Conservation (phyloP, 2,888 invertebrate genomes). For the Acleris literana region DNA sequence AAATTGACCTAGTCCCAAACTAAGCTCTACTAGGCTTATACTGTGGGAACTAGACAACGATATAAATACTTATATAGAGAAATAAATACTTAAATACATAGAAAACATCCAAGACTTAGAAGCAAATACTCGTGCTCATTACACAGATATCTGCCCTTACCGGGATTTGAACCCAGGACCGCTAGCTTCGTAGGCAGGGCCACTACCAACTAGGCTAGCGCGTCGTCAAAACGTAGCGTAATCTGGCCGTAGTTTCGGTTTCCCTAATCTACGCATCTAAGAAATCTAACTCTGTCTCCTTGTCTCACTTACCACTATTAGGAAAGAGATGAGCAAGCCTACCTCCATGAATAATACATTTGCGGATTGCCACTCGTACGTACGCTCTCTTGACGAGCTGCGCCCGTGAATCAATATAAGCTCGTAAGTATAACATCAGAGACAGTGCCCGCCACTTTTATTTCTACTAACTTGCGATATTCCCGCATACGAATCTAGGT, state of each 20-base stretch:
- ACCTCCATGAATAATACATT: slow-evolving; percentile 61
- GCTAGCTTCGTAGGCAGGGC: no score
- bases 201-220: no score
- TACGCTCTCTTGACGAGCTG: slow-evolving; percentile 54
- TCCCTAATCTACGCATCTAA: slow-evolving; percentile 49
- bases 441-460: slow-evolving; percentile 48
- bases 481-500: slow-evolving; percentile 1
- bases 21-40: no score
- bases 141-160: no score
- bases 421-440: slow-evolving; percentile 52
- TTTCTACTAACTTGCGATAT: slow-evolving; percentile 37
- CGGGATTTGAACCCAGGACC: no score
- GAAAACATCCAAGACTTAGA: no score
- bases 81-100: no score
- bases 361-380: slow-evolving; percentile 54
- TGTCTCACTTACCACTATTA: slow-evolving; percentile 62
- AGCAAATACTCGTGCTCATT: no score
- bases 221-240: no score
- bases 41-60: no score
- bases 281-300: slow-evolving; percentile 45
- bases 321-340: slow-evolving; percentile 50
- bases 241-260: neutral
- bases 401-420: slow-evolving; percentile 59
- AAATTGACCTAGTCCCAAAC: no score
- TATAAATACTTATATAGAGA: no score